phyloP scores from a whole-genome alignment of 2,888 invertebrate species.

The Argyresthia albistria region DNA sequence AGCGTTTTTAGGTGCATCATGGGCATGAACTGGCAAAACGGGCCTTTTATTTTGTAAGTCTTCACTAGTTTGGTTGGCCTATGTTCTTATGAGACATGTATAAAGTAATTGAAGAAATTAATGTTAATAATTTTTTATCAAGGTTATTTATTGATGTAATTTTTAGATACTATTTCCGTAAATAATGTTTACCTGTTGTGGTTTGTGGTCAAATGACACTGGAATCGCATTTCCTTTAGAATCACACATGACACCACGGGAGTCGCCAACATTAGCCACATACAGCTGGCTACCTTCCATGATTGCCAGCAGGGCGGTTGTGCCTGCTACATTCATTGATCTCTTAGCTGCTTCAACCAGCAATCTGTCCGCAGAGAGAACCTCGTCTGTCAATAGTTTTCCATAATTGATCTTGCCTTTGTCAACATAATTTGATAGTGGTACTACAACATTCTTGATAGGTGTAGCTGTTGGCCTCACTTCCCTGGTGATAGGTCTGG shows the following conservation, averaged over 20 bases:
- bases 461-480: conserved; percentile 63
- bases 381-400: conserved; percentile 88
- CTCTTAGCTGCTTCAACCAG: conserved; percentile 88
- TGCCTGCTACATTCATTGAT: conserved; percentile 84
- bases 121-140: no score
- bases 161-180: background rate
- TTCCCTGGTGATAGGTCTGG: conserved; percentile 73
- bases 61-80: no score
- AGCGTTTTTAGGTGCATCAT: no score
- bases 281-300: conserved; percentile 86
- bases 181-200: conserved; percentile 81
- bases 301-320: conserved; percentile 92
- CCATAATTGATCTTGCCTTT: conserved; percentile 85
- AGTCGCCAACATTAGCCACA: conserved; percentile 97
- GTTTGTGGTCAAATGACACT: conserved; percentile 96
- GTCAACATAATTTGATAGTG: conserved; percentile 78
- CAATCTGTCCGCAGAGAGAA: conserved; percentile 86
- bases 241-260: conserved; percentile 96
- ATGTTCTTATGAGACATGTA: no score
- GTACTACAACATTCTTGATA: conserved; percentile 57
- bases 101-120: no score
- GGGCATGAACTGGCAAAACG: no score
- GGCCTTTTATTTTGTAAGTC: no score
- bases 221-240: conserved; percentile 91
- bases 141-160: no score